Evolutionary conservation across 2,888 invertebrate genomes (phyloP), one percentile per base, ranked within the genome.

Genomic region (Parelbella ahira): DNA sequence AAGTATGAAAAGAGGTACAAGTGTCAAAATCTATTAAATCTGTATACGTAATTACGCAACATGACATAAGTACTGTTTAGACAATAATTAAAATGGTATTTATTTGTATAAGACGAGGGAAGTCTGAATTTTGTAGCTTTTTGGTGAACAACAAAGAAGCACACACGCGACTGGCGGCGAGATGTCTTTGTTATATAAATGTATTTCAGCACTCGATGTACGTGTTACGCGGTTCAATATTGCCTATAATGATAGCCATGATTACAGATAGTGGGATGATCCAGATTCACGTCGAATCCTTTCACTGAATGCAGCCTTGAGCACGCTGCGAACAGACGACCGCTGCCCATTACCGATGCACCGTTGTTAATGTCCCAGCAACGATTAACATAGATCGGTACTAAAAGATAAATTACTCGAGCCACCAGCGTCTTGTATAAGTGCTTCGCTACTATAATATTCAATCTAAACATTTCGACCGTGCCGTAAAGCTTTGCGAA

Each of bases 221-320:
- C 43, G 10, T 34, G 27, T 34, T 15, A 34, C 11, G 10, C 28
- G 28, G 11, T 34, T 23, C 34, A 10, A 42, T 42, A 42, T 42
- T 42, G 7, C 34, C 42, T 34, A 29, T 42, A 42, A 42, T 42
- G 42, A 42, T 34, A 34, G 34, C 42, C 20, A 42, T 42, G 42
- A 34, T 42, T 42, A 29, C 42, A 42, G 54, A 58, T 52, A 68
- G 68, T 66, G 63, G 70, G 86, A 86, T 82, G 86, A 79, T 84
- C 83, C 84, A 84, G 84, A 83, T 86, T 74, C 74, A 64, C 62
- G 53, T 54, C 50, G 65, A 56, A 72, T 82, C 86, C 86, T 86
- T 87, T 87, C 86, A 84, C 86, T 63, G 59, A 41, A 29, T 44
- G 53, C 68, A 78, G 77, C 86, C 86, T 87, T 86, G 86, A 77